Conservation (phyloP, 2,888 invertebrate genomes). For the Gymnosoma rotundatum region DNA sequence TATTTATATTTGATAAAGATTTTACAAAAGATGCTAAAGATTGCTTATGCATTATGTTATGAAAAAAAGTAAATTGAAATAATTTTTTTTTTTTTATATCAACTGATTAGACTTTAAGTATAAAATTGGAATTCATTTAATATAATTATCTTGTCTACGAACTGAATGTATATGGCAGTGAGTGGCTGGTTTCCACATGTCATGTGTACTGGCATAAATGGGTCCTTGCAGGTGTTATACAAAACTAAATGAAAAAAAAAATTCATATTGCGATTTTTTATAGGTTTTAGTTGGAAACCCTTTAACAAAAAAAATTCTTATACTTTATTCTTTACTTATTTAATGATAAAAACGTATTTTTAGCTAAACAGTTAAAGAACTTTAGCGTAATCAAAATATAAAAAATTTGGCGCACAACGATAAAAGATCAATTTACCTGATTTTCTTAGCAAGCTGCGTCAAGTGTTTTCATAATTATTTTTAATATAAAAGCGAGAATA, state of each 20-base stretch:
- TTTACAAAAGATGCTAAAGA: constrained; percentile 35
- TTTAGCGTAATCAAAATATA: too few species aligned
- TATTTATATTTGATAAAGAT: constrained; percentile 48
- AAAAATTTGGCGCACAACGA: too few species aligned
- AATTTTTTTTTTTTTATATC: background rate
- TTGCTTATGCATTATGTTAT: constrained; percentile 9
- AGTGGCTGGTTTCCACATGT: constrained; percentile 1
- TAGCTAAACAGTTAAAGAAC: too few species aligned
- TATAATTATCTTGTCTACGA: constrained; percentile 54
- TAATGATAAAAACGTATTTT: too few species aligned
- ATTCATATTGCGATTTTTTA: background rate
- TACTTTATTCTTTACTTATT: too few species aligned
- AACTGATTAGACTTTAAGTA: constrained; percentile 3
- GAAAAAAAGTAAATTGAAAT: background rate
- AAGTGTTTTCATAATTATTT: too few species aligned
- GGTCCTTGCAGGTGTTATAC: constrained; percentile 35
- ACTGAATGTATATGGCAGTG: constrained; percentile 31
- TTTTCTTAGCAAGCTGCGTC: too few species aligned
- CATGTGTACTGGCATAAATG: constrained; percentile 9
- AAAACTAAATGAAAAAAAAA: background rate
- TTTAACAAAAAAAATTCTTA: too few species aligned
- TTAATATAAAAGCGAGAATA: too few species aligned
- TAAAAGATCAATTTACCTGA: too few species aligned
- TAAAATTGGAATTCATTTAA: constrained; percentile 57
- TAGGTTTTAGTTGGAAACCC: too few species aligned